A percentile compares a stretch with the other conserved stretches of the same genome.
Conservation (phyloP, 1,140 invertebrate genomes). For the Papilio aristodemus region DNA sequence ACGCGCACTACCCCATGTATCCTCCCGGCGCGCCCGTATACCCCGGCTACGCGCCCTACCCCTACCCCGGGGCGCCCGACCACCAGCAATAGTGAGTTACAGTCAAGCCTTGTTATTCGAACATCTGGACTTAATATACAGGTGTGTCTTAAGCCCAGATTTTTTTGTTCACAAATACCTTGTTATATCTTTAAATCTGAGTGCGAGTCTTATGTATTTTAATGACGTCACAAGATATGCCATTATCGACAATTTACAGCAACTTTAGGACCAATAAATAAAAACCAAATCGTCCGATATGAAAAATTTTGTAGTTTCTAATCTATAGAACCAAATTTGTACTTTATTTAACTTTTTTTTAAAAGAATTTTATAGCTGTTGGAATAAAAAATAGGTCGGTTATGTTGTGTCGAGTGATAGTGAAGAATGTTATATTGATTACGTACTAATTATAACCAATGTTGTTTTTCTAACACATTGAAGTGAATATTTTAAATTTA, state of each 20-base stretch:
- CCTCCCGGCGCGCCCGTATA: conserved; percentile 52
- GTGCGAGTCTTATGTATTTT: background rate
- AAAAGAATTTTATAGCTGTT: too few relatives aligned
- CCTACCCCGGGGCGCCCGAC: conserved; percentile 46
- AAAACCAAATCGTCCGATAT: too few relatives aligned
- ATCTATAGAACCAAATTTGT: too few relatives aligned
- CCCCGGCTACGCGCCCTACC: conserved; percentile 54
- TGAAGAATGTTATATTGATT: background rate
- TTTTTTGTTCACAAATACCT: background rate
- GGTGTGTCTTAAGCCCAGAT: background rate
- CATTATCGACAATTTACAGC: background rate
- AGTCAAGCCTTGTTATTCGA: background rate
- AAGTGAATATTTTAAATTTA: background rate
- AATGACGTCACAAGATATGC: background rate
- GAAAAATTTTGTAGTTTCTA: too few relatives aligned
- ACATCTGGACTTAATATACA: background rate
- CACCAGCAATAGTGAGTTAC: conserved; percentile 51
- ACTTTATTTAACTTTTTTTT: too few relatives aligned
- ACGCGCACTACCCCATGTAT: conserved; percentile 48
- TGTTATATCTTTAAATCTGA: background rate
- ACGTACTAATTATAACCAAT: background rate
- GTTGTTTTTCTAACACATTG: background rate
- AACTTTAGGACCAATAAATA: too few relatives aligned
- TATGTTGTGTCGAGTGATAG: background rate
- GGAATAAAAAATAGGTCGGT: background rate